Conservation (phyloP, 2,797 vertebrate species). For the Lacerta bilineata region DNA sequence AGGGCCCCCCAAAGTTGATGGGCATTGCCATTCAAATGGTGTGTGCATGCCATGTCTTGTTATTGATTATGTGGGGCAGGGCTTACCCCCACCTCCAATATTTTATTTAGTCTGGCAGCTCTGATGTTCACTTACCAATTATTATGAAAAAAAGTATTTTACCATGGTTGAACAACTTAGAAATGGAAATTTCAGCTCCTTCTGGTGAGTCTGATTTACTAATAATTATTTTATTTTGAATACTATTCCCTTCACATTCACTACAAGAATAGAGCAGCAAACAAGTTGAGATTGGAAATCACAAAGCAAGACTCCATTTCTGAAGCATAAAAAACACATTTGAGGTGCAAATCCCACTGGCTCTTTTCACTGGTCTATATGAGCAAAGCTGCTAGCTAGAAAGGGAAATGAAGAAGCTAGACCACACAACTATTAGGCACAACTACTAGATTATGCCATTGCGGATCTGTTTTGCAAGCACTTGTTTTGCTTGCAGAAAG, state of each 20-base stretch:
- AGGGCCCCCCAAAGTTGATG: too few relatives aligned
- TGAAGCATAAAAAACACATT: constrained; percentile 63
- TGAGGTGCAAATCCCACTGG: constrained; percentile 55
- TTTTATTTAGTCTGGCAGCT: too few relatives aligned
- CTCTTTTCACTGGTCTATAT: constrained; percentile 60
- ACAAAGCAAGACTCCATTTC: constrained; percentile 45
- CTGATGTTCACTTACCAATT: constrained; percentile 49
- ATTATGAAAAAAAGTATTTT: constrained; percentile 65
- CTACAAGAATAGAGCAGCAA: constrained; percentile 71
- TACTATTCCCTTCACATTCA: constrained; percentile 74
- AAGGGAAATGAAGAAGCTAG: constrained; percentile 47
- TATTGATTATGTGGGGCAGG: too few relatives aligned
- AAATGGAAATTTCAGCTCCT: constrained; percentile 68
- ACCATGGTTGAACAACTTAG: constrained; percentile 71
- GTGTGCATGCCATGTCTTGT: too few relatives aligned
- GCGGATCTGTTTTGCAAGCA: too few relatives aligned
- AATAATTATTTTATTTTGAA: constrained; percentile 75
- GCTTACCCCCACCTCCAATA: too few relatives aligned
- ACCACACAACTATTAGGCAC: constrained; percentile 30
- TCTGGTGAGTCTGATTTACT: constrained; percentile 66
- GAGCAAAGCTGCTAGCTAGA: constrained; percentile 65
- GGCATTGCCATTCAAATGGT: too few relatives aligned
- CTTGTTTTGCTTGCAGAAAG: not conserved
- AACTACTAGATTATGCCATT: too few relatives aligned
- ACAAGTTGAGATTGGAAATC: constrained; percentile 65